Conservation (phyloP, 2,888 invertebrate species). For the Strigamia maritima region DNA sequence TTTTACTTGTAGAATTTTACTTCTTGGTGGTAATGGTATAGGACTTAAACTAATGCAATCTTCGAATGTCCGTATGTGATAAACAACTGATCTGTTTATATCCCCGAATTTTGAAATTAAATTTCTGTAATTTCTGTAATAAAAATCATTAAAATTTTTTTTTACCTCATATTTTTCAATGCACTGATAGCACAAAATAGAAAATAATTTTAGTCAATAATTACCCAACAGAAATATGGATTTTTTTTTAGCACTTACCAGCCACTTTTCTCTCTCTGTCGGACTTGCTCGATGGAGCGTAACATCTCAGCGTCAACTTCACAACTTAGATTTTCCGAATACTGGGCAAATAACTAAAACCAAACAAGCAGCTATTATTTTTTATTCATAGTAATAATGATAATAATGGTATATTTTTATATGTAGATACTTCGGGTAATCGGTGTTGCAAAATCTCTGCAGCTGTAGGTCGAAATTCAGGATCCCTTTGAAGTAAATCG, state of each 20-base stretch:
- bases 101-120: constrained; percentile 3
- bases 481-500: constrained; percentile 63
- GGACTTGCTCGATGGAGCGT: constrained; percentile 4
- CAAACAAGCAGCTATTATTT: too few relatives aligned
- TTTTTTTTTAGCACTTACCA: constrained; percentile 1
- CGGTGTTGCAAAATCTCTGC: constrained; percentile 59
- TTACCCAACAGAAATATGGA: background rate
- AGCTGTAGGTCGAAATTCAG: constrained; percentile 62
- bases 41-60: constrained; percentile 57
- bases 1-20: constrained; percentile 55
- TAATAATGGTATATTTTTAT: background rate
- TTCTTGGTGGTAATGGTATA: constrained; percentile 59
- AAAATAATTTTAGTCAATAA: background rate
- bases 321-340: background rate
- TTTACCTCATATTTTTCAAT: constrained; percentile 33
- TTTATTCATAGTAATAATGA: too few relatives aligned
- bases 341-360: constrained; percentile 36
- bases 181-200: constrained; percentile 1
- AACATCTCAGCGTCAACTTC: constrained; percentile 22
- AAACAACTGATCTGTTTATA: constrained; percentile 57
- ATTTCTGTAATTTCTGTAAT: background rate
- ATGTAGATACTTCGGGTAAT: constrained; percentile 54
- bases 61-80: constrained; percentile 59
- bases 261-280: constrained; percentile 8
- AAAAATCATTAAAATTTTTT: background rate